Conservation (phyloP, 2,888 invertebrate species). For the Oxycera nigricornis region DNA sequence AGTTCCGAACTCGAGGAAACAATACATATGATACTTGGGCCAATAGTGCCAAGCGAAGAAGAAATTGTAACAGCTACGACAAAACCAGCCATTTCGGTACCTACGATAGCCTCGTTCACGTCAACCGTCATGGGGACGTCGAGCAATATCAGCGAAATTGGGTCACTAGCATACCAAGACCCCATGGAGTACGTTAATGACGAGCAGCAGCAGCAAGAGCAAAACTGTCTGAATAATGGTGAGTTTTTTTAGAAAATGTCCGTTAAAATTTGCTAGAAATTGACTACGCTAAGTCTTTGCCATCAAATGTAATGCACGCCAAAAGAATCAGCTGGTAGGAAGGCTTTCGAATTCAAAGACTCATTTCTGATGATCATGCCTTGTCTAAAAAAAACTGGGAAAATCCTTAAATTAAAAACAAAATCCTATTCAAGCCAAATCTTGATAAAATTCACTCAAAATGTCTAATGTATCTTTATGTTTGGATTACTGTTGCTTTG, state of each 20-base stretch:
- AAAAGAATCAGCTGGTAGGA: no score
- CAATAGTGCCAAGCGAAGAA: slow-evolving; percentile 20
- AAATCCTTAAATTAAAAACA: background rate
- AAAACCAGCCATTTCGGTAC: background rate
- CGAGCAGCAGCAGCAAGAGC: background rate
- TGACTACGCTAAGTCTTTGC: no score
- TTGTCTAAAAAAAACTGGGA: background rate
- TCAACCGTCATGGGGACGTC: slow-evolving; percentile 20
- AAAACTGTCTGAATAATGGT: slow-evolving; percentile 20
- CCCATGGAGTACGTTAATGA: slow-evolving; percentile 19
- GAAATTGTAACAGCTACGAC: background rate
- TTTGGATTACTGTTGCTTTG: no score
- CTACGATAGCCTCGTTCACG: background rate
- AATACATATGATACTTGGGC: background rate
- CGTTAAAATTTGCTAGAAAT: no score
- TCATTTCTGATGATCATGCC: background rate
- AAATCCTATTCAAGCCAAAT: no score
- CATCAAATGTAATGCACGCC: no score
- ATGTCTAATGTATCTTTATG: no score
- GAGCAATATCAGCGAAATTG: background rate
- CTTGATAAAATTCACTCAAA: no score
- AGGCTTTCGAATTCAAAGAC: no score
- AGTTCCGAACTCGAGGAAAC: background rate
- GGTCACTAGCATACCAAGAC: slow-evolving; percentile 17
- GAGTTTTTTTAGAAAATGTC: slow-evolving; percentile 13